Percentiles rank a stretch among this genome's conserved stretches.
These are phyloP conservation scores for Mylabris phalerata DNA, from an alignment of 1,140 invertebrate genomes.

Conservation along the genomic window DNA sequence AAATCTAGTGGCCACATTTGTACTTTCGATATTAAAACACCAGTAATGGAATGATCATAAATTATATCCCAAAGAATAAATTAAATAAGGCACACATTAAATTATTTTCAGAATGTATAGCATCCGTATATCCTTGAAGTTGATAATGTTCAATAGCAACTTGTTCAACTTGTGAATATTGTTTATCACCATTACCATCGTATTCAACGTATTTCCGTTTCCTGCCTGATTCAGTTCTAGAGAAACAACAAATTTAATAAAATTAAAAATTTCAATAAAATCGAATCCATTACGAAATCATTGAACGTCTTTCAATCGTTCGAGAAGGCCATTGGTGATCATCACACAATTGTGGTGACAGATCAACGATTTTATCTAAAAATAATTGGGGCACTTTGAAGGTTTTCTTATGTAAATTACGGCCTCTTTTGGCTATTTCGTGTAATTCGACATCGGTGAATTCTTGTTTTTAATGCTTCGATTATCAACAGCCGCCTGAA, in stretches of 20 bases:
- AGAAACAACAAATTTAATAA: neutral
- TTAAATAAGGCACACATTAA: conserved; percentile 24
- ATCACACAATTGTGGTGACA: conserved; percentile 1
- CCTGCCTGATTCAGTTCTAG: conserved; percentile 16
- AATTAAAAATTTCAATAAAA: neutral
- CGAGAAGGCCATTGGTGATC: conserved; percentile 2
- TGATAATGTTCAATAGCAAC: conserved; percentile 27
- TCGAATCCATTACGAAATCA: conserved; percentile 5
- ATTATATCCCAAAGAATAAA: conserved; percentile 37
- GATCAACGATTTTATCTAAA: conserved; percentile 8
- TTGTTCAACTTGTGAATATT: conserved; percentile 25
- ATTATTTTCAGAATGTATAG: conserved; percentile 31
- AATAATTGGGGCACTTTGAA: conserved; percentile 9
- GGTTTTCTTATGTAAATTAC: conserved; percentile 16
- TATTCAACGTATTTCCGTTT: conserved; percentile 20
- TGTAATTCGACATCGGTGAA: conserved; percentile 12
- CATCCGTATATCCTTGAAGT: conserved; percentile 19
- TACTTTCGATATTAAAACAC: conserved; percentile 28
- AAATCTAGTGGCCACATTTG: conserved; percentile 34
- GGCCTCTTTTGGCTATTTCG: conserved; percentile 15
- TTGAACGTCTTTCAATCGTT: conserved; percentile 5
- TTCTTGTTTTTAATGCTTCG: conserved; percentile 14
- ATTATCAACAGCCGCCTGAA: conserved; percentile 9
- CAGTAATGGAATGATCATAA: conserved; percentile 24
- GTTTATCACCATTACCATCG: conserved; percentile 12